phyloP scores from a whole-genome alignment of 64 coral and sea anemone genomes.

The Pocillopora damicornis region DNA sequence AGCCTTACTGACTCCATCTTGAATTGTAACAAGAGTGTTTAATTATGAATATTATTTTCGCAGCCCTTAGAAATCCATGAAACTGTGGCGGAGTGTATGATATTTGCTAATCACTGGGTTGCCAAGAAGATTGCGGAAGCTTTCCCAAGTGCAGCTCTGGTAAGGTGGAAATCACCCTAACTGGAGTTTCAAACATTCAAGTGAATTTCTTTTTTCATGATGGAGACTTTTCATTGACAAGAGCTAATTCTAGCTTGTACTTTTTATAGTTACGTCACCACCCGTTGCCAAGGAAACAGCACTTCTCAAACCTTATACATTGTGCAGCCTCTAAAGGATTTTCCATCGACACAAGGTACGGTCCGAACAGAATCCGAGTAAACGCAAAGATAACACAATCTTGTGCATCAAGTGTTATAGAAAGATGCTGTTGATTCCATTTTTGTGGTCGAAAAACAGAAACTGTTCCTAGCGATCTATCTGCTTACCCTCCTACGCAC shows the following conservation, averaged over 20 bases:
- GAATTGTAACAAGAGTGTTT: not conserved
- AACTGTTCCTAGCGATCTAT: no score
- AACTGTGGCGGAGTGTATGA: constrained; percentile 94
- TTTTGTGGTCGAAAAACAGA: no score
- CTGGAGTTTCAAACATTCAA: no score
- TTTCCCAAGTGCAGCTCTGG: constrained; percentile 73
- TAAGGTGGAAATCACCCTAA: constrained; percentile 13
- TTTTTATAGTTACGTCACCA: constrained; percentile 72
- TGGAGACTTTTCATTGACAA: not conserved
- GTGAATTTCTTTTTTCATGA: no score
- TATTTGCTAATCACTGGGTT: constrained; percentile 94
- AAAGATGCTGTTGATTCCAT: no score
- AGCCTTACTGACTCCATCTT: not conserved
- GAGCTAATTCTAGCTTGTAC: not conserved
- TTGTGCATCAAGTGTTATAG: no score
- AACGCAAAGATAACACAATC: no score
- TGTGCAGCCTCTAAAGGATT: constrained; percentile 88
- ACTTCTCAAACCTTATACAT: constrained; percentile 69
- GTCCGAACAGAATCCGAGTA: no score
- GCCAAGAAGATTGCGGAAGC: constrained; percentile 80
- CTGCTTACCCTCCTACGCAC: no score
- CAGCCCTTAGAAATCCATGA: constrained; percentile 89
- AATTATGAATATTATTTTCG: not conserved
- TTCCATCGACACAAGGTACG: constrained; percentile 68
- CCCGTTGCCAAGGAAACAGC: constrained; percentile 68